Conservation (phyloP, 2,888 invertebrate genomes). For the Cordylochernes scorpioides region DNA sequence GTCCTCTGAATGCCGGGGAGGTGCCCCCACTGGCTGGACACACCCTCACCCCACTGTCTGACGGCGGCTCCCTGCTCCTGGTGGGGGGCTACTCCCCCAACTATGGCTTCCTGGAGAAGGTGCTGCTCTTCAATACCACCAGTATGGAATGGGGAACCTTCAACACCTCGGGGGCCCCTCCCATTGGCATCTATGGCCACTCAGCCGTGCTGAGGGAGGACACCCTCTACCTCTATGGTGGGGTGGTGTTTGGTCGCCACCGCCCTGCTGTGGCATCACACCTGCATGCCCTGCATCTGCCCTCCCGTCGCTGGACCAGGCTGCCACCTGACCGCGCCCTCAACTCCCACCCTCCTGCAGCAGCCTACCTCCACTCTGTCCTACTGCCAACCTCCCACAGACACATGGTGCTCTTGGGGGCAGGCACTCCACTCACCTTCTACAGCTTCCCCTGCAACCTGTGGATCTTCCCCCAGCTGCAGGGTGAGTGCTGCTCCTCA, state of each 20-base stretch:
- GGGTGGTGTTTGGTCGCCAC: slow-evolving; percentile 41
- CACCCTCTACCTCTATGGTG: slow-evolving; percentile 67
- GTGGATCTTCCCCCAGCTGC: too few relatives aligned
- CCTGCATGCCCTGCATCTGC: slow-evolving; percentile 46
- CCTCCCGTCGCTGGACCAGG: slow-evolving; percentile 50
- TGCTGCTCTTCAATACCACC: slow-evolving; percentile 37
- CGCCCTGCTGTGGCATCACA: slow-evolving; percentile 42
- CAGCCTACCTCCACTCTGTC: too few relatives aligned
- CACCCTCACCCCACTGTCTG: slow-evolving; percentile 51
- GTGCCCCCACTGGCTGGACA: slow-evolving; percentile 56
- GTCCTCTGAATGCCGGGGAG: too few relatives aligned
- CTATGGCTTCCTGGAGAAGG: slow-evolving; percentile 43
- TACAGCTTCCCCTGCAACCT: slow-evolving; percentile 14
- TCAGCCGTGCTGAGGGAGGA: slow-evolving; percentile 55
- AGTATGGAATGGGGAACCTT: slow-evolving; percentile 42
- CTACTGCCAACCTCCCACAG: too few relatives aligned
- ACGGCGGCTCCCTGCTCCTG: slow-evolving; percentile 37
- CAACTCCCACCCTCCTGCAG: too few relatives aligned
- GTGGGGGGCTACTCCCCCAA: slow-evolving; percentile 52
- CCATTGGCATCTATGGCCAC: slow-evolving; percentile 67
- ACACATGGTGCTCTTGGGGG: too few relatives aligned
- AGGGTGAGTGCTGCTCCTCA: too few relatives aligned
- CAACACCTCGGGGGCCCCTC: slow-evolving; percentile 40
- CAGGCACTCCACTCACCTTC: too few relatives aligned
- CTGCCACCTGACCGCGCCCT: slow-evolving; percentile 41